Percentiles rank a stretch among this genome's conserved stretches.
Conservation (phyloP, 2,113 vertebrate species). For the Tragelaphus strepsiceros region DNA sequence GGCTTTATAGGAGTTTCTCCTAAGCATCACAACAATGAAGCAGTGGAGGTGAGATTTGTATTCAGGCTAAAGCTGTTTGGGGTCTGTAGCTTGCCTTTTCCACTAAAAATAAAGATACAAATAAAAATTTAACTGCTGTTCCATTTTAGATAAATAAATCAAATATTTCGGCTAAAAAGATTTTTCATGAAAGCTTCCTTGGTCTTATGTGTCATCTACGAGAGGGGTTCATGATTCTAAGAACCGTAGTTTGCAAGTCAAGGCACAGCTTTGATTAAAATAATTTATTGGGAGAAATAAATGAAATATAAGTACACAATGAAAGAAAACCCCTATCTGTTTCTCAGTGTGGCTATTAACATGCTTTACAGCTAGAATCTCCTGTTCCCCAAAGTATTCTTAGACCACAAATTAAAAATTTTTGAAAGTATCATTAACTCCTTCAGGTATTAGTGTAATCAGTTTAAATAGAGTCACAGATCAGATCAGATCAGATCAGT, state of each 20-base stretch:
- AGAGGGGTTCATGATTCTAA: background rate
- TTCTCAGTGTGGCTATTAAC: background rate
- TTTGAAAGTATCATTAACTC: background rate
- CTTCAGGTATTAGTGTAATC: background rate
- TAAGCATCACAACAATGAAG: background rate
- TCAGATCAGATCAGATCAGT: no score
- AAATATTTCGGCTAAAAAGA: background rate
- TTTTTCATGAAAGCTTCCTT: background rate
- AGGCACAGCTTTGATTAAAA: background rate
- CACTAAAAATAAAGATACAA: background rate
- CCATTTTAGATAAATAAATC: background rate
- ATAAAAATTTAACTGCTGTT: background rate
- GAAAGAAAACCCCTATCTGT: background rate
- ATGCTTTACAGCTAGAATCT: background rate
- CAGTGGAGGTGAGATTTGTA: background rate
- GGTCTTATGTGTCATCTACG: background rate
- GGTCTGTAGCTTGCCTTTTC: background rate
- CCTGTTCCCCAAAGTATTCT: background rate
- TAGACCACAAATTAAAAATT: background rate
- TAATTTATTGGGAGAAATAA: background rate
- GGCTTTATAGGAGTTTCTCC: background rate
- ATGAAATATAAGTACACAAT: background rate
- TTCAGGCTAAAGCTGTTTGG: background rate
- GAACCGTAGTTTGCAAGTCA: background rate
- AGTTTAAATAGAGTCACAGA: background rate